A percentile compares a stretch with the other conserved stretches of the same genome.
Evolutionary conservation across 1,140 invertebrate genomes (phyloP).

Genomic region (Cotesia glomerata): DNA sequence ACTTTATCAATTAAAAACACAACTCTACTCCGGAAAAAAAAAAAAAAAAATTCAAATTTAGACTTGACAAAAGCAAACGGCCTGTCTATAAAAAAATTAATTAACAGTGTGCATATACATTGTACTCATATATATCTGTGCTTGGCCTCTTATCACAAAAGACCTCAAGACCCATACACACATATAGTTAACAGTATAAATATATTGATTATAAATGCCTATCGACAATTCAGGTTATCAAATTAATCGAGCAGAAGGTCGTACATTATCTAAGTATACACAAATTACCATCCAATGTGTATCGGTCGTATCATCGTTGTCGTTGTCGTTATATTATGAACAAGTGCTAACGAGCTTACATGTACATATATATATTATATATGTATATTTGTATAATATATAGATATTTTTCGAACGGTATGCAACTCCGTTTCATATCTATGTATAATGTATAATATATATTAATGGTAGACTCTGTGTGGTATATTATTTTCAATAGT

Average conservation of each 20-base stretch:
- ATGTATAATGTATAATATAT: neutral
- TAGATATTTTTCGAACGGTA: neutral
- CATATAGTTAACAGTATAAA: neutral
- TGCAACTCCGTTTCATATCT: neutral
- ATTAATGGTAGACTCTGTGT: neutral
- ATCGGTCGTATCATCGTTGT: neutral
- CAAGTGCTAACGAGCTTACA: neutral
- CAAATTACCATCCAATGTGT: slow-evolving; percentile 15
- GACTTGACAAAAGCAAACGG: too few relatives aligned
- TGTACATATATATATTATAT: neutral
- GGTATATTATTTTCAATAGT: neutral
- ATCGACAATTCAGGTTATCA: slow-evolving; percentile 20
- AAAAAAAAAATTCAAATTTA: too few relatives aligned
- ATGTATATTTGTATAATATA: neutral
- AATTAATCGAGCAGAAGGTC: slow-evolving; percentile 26
- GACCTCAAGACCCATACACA: slow-evolving; percentile 6
- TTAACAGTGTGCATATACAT: too few relatives aligned
- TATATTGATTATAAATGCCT: neutral
- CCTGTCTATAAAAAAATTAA: too few relatives aligned
- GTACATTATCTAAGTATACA: slow-evolving; percentile 25
- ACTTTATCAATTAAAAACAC: too few relatives aligned
- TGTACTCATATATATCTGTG: too few relatives aligned
- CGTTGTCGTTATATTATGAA: neutral
- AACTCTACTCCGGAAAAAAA: too few relatives aligned
- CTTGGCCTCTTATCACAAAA: neutral